Conservation (phyloP, 92 coral and sea anemone genomes). For the Zoanthus sociatus region DNA sequence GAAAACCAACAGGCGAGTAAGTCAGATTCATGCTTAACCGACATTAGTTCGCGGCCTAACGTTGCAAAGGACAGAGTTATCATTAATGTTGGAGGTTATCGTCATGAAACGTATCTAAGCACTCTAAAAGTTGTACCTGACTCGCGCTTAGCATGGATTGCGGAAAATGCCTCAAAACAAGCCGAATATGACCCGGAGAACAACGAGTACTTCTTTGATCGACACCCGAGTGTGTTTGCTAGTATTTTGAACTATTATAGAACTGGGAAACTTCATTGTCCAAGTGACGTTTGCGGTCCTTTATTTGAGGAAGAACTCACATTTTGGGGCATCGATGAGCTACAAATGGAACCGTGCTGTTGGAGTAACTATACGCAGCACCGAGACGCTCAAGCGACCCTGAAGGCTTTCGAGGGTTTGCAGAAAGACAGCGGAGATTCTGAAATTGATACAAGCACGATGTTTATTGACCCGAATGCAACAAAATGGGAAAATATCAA, state of each 20-base stretch:
- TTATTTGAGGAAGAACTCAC: conserved; percentile 95
- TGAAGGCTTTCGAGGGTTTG: conserved; percentile 90
- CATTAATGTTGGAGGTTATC: conserved; percentile 95
- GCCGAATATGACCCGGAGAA: conserved; percentile 92
- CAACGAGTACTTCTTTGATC: conserved; percentile 94
- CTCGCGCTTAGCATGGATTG: conserved; percentile 97
- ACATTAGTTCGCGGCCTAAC: conserved; percentile 68
- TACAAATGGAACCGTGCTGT: conserved; percentile 99
- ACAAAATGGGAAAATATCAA: conserved; percentile 56
- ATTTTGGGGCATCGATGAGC: conserved; percentile 98
- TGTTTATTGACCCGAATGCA: conserved; percentile 54
- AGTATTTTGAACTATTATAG: conserved; percentile 93
- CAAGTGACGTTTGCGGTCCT: conserved; percentile 98
- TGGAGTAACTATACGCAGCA: conserved; percentile 99
- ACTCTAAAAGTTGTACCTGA: conserved; percentile 96
- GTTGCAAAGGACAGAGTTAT: conserved; percentile 85
- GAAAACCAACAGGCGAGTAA: conserved; percentile 51
- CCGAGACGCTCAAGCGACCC: conserved; percentile 92
- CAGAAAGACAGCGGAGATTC: conserved; percentile 89
- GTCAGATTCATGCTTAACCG: conserved; percentile 74
- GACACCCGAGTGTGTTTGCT: conserved; percentile 96
- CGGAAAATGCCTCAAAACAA: conserved; percentile 90
- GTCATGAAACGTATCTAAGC: conserved; percentile 96
- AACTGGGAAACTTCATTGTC: conserved; percentile 98
- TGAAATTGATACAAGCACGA: conserved; percentile 73